Evolutionary conservation across 1,140 invertebrate genomes (phyloP).

Genomic region (Bombus affinis): DNA sequence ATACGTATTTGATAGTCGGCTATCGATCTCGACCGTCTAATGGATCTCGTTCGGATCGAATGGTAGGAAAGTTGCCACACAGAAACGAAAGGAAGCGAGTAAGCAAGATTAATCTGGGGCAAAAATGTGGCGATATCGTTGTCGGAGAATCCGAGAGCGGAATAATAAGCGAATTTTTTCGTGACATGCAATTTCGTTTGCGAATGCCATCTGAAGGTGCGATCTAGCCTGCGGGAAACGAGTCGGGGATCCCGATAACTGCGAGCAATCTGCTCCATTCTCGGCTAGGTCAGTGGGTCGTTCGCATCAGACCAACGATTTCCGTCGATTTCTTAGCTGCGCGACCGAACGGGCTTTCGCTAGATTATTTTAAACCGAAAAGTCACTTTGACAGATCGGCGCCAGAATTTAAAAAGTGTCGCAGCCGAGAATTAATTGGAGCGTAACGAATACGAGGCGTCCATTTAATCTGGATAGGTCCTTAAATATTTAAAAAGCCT

Average conservation of each 20-base stretch:
- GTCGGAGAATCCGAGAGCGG: slow-evolving; percentile 23
- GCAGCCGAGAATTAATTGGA: slow-evolving; percentile 28
- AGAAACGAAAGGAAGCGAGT: not conserved
- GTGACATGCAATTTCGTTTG: slow-evolving; percentile 64
- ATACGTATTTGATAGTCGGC: not conserved
- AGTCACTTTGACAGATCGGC: not conserved
- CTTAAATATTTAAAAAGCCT: slow-evolving; percentile 44
- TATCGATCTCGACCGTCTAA: not conserved
- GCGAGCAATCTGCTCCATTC: slow-evolving; percentile 52
- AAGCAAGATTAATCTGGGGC: slow-evolving; percentile 48
- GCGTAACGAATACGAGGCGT: slow-evolving; percentile 7
- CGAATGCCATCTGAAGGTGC: slow-evolving; percentile 56
- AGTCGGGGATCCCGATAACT: slow-evolving; percentile 62
- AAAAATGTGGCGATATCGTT: slow-evolving; percentile 54
- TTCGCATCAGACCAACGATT: slow-evolving; percentile 11
- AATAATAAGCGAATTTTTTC: slow-evolving; percentile 69
- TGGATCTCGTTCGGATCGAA: not conserved
- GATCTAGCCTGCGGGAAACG: slow-evolving; percentile 39
- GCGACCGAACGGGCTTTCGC: not conserved
- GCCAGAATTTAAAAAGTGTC: not conserved
- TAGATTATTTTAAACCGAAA: not conserved
- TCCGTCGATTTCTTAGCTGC: slow-evolving; percentile 8
- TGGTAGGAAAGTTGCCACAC: no score
- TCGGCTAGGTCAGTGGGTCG: slow-evolving; percentile 55
- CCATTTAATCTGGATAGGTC: slow-evolving; percentile 32